Evolutionary conservation across 2,113 vertebrate genomes (phyloP), one percentile per base, ranked within the genome.

Genomic region (Salvelinus fontinalis): DNA sequence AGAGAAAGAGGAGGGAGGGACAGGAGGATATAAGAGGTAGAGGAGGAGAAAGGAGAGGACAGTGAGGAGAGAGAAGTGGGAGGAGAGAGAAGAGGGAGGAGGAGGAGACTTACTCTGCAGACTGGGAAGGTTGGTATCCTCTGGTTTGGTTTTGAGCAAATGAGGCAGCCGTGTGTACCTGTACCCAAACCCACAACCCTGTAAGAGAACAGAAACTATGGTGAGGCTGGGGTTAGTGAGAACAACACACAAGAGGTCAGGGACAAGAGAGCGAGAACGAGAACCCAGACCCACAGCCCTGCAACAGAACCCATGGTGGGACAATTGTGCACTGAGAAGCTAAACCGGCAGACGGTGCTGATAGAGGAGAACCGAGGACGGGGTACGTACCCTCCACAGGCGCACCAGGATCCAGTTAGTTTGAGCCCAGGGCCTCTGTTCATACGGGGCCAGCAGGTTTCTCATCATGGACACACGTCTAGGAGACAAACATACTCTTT

Each of bases 391-490:
- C 94, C 97, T 94, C 98, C 98, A 99, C 44, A 99, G 94, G 72
- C 98, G 90, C 81, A 99, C 98, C 0, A 99, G 95, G 82, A 99
- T 99, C 97, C 98, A 99, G 91, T 99, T 99, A 81, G 98, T 99
- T 91, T 99, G 98, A 20, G 98, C 98, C 98, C 98, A 99, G 6
- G 98, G 98, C 69, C 98, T 93, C 89, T 99, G 98, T 75, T 99
- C 98, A 3, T 99, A 99, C 0, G 98, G 98, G 54, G 98, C 98
- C 85, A 99, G 86, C 29, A 99, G 95, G 84, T 96, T 99, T 88
- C 89, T 96, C 95, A 99, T 98, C 98, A 99, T 99, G 79, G 95
- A 95, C 1, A 99, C 90, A 3, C 97, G 93, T 75, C 98, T 99
- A 86, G 49, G 75, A 77, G 67, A 65, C 62, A 70, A 29, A 62